These are phyloP conservation scores for Theocolax elegans DNA, from an alignment of 1,140 invertebrate genomes.

Conservation along the genomic window DNA sequence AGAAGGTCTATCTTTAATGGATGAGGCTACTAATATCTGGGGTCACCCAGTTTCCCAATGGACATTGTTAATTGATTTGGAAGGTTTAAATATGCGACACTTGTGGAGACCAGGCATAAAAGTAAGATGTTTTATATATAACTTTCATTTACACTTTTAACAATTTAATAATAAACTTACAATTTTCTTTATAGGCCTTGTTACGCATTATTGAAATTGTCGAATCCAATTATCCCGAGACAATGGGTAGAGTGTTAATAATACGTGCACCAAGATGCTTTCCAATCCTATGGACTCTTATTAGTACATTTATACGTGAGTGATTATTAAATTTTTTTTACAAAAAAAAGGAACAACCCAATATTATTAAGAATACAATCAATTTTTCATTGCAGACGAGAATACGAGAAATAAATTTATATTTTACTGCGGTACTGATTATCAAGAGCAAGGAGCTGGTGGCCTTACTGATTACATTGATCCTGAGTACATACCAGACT, in stretches of 20 bases:
- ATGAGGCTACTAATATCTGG: slow-evolving; percentile 80
- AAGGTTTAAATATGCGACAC: slow-evolving; percentile 95
- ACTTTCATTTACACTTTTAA: too few relatives aligned
- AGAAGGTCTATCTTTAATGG: slow-evolving; percentile 83
- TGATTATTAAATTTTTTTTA: slow-evolving; percentile 5
- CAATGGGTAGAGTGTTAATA: slow-evolving; percentile 89
- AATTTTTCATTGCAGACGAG: slow-evolving; percentile 77
- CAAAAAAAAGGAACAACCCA: too few relatives aligned
- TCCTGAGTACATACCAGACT: slow-evolving; percentile 89
- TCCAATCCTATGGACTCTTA: slow-evolving; percentile 96
- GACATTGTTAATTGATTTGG: slow-evolving; percentile 91
- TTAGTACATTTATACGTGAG: slow-evolving; percentile 93
- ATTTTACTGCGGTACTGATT: slow-evolving; percentile 91
- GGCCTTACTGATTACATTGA: slow-evolving; percentile 89
- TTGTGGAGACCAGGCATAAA: slow-evolving; percentile 93
- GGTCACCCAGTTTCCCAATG: slow-evolving; percentile 88
- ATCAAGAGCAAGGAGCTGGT: slow-evolving; percentile 76
- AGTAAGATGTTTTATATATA: slow-evolving; percentile 49
- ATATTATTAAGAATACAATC: background rate
- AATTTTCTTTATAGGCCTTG: too few relatives aligned
- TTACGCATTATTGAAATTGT: slow-evolving; percentile 95
- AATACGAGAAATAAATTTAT: slow-evolving; percentile 94
- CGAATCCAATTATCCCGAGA: slow-evolving; percentile 96
- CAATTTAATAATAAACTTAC: too few relatives aligned
- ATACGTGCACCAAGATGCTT: slow-evolving; percentile 92